Percentiles rank a stretch among this genome's conserved stretches.
Conservation (phyloP, 2,888 invertebrate genomes). For the Agrilus mali region DNA sequence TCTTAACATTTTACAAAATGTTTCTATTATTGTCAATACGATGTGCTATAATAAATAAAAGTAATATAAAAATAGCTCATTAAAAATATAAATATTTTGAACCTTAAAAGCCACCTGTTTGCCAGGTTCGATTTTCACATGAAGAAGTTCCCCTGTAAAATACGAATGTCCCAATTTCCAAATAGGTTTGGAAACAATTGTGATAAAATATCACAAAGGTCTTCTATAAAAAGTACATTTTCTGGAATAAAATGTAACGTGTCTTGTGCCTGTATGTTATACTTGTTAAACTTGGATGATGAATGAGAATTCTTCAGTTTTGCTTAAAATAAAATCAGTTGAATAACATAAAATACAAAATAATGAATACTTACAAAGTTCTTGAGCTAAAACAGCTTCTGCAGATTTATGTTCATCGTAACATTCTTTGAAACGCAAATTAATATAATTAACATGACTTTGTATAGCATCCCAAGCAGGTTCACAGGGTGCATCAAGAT, state of each 20-base stretch:
- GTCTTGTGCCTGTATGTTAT: slow-evolving; percentile 18
- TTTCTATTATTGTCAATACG: slow-evolving; percentile 63
- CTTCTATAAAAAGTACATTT: slow-evolving; percentile 66
- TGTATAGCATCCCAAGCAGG: slow-evolving; percentile 94
- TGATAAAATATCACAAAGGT: slow-evolving; percentile 61
- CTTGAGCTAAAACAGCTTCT: slow-evolving; percentile 26
- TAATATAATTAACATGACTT: slow-evolving; percentile 70
- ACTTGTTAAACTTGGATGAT: slow-evolving; percentile 28
- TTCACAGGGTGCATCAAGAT: slow-evolving; percentile 67
- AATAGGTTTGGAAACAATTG: slow-evolving; percentile 76
- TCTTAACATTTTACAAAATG: slow-evolving; percentile 61
- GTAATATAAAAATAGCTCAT: slow-evolving; percentile 2
- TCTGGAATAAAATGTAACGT: slow-evolving; percentile 42
- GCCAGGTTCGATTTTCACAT: slow-evolving; percentile 58
- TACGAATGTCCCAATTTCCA: slow-evolving; percentile 94
- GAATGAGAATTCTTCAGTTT: slow-evolving; percentile 22
- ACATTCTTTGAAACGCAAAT: slow-evolving; percentile 50
- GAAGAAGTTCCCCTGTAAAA: slow-evolving; percentile 70
- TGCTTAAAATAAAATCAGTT: slow-evolving; percentile 10
- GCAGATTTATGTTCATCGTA: slow-evolving; percentile 47
- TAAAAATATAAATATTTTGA: slow-evolving; percentile 6
- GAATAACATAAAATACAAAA: background rate
- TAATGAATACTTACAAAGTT: slow-evolving; percentile 6
- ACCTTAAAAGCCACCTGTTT: slow-evolving; percentile 70
- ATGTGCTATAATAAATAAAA: slow-evolving; percentile 46